phyloP scores from a whole-genome alignment of 2,797 vertebrate genomes.

The Schizothorax lantsangensis region DNA sequence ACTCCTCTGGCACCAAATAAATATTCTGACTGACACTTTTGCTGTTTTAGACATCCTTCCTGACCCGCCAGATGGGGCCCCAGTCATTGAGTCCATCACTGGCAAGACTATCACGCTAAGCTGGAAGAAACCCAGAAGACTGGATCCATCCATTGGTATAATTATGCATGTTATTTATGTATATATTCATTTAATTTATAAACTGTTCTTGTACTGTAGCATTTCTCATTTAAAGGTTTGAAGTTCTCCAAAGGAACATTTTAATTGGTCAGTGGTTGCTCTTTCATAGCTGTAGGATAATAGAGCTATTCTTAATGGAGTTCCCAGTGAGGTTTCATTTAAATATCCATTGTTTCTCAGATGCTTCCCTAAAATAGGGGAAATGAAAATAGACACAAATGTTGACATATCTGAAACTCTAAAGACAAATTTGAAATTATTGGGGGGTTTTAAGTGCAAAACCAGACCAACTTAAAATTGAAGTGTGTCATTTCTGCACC shows the following conservation, averaged over 20 bases:
- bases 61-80: conserved; percentile 90
- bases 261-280: conserved; percentile 16
- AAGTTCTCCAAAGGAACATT: background rate
- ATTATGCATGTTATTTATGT: conserved; percentile 21
- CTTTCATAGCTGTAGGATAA: background rate
- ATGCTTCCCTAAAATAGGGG: background rate
- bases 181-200: conserved; percentile 5
- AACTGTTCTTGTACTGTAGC: conserved; percentile 1
- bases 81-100: conserved; percentile 85
- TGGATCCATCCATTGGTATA: conserved; percentile 95
- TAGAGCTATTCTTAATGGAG: background rate
- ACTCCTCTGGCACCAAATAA: conserved; percentile 10
- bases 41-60: conserved; percentile 88
- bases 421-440: background rate
- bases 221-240: background rate
- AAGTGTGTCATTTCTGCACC: background rate
- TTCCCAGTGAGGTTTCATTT: background rate
- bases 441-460: background rate
- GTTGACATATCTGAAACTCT: background rate
- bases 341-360: background rate
- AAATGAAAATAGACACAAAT: background rate
- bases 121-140: conserved; percentile 92
- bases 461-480: background rate
- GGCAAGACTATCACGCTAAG: conserved; percentile 88
- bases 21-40: conserved; percentile 17